phyloP scores from a whole-genome alignment of 1,140 invertebrate genomes.

The Platorchestia sp. region DNA sequence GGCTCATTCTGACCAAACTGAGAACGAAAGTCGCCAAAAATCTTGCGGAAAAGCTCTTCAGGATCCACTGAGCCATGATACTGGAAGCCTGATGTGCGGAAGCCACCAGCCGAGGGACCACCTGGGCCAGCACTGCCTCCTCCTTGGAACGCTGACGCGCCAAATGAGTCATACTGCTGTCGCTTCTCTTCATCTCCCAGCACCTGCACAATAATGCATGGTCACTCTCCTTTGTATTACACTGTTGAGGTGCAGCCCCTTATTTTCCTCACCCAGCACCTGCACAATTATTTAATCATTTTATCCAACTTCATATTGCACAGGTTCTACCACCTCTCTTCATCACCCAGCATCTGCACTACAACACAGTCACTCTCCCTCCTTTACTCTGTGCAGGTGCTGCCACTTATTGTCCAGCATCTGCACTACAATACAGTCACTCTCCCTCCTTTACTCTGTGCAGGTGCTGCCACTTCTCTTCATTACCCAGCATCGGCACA shows the following conservation, averaged over 20 bases:
- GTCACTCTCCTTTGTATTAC: not conserved
- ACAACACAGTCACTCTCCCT: not conserved
- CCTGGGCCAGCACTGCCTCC: conserved; percentile 71
- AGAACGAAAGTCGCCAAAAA: conserved; percentile 73
- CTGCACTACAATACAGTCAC: no score
- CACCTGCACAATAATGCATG: conserved; percentile 74
- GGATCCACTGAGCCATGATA: conserved; percentile 92
- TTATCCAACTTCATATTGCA: not conserved
- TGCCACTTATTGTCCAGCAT: no score
- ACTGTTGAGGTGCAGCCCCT: no score
- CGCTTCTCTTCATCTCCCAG: conserved; percentile 93
- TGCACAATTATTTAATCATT: no score
- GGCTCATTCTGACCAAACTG: conserved; percentile 73
- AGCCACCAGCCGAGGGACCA: conserved; percentile 77
- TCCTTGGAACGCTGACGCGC: conserved; percentile 85
- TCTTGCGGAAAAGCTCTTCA: conserved; percentile 89
- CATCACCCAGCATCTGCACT: conserved; percentile 87
- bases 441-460: no score
- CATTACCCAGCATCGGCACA: no score
- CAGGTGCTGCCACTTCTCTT: no score
- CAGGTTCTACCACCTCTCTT: conserved; percentile 71
- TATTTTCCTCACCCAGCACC: no score
- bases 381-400: not conserved
- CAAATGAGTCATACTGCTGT: conserved; percentile 94
- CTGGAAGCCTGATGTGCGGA: conserved; percentile 83